Base-by-base conservation (phyloP, 2,113 vertebrate species). In the Penelope pileata region DNA sequence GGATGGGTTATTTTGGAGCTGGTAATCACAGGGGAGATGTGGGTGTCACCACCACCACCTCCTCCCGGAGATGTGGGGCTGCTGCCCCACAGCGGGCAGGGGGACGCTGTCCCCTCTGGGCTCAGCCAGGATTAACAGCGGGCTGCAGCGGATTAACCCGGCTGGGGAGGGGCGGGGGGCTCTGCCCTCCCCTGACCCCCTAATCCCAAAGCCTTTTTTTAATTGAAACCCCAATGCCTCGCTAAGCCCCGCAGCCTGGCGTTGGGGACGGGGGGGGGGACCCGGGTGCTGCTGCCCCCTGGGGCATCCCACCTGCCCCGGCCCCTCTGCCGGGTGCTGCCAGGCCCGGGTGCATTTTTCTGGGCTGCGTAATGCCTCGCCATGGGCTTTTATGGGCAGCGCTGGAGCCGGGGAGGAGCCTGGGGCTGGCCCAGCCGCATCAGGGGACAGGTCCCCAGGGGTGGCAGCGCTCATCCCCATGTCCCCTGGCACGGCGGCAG, bases 321-420 rank as follows among this genome's bases (percentile, higher is more conserved):
- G 36, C 68, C 50, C 81, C 64, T 21, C 26, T 18, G 26, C 62
- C 16, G 8, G 43, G 43, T 7, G 26, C 76, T 76, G 75, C 86
- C 67, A 79, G 27, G 59, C 60, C 47, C 5, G 2, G 68, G 54
- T 30, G 73, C 91, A 95, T 96, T 93, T 96, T 93, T 96, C 86
- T n/a, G 6, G 79, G 89, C 93, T 94, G 92, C 51, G 93, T 91
- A 92, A 94, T 85, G 78, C 80, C 63, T 66, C 6, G 29, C 78
- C 29, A 84, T 93, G 42, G 30, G 91, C 96, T 95, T 96, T 96
- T 96, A 96, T 93, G 96, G 96, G 89, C 94, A 96, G 95, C 2
- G 29, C 38, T 38, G 26, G 72, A 53, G 79, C 7, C 3, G 58
- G 83, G 92, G 88, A 67, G 86, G 96, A 80, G 96, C 85, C 66